These are phyloP conservation scores for Glossophaga mutica DNA, from an alignment of 2,797 vertebrate species.

Conservation along the genomic window DNA sequence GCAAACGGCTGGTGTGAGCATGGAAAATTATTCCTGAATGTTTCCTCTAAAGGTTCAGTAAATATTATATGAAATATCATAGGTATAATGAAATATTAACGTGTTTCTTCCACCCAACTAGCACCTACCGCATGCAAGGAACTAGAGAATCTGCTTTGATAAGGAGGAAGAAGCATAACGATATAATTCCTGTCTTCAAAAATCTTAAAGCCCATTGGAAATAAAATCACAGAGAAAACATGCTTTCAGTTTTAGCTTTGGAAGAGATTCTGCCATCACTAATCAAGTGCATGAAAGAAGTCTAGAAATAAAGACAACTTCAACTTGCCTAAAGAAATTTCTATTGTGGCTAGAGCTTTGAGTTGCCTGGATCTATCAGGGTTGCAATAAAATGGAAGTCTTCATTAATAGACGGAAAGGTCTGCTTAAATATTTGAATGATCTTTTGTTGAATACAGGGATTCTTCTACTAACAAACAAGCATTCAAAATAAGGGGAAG, in stretches of 20 bases:
- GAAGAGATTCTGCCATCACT: constrained; percentile 8
- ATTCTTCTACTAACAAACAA: neutral
- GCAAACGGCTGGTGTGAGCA: neutral
- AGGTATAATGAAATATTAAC: constrained; percentile 31
- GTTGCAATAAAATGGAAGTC: neutral
- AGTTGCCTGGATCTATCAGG: neutral
- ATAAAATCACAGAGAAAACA: constrained; percentile 44
- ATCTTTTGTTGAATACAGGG: neutral
- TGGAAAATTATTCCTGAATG: neutral
- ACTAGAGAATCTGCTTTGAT: neutral
- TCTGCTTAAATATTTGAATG: neutral
- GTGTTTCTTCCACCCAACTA: neutral
- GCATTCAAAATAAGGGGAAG: neutral
- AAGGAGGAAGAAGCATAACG: neutral
- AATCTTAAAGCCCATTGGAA: constrained; percentile 19
- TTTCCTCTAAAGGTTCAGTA: neutral
- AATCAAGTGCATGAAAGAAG: neutral
- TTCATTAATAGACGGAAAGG: neutral
- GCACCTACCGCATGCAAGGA: neutral
- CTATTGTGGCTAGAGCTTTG: neutral
- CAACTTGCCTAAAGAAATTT: constrained; percentile 11
- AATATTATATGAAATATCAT: neutral
- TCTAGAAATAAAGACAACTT: constrained; percentile 18
- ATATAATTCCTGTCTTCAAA: constrained; percentile 28
- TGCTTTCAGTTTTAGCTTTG: neutral